These are phyloP conservation scores for Cheilosia vulpina DNA, from an alignment of 2,888 invertebrate genomes.

Conservation along the genomic window DNA sequence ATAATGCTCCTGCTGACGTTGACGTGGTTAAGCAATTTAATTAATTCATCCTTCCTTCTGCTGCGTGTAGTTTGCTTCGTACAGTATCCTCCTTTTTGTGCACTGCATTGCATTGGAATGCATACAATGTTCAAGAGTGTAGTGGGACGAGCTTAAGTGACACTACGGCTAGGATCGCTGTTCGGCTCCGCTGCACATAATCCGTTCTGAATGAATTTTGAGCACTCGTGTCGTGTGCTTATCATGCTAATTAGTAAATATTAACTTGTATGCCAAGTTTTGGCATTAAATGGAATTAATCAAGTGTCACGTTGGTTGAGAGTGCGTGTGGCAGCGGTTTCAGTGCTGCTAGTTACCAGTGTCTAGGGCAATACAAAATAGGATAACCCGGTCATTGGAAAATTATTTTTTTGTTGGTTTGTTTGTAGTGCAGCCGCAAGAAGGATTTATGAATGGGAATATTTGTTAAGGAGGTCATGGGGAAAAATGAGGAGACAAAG, in stretches of 20 bases:
- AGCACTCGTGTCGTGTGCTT: constrained; percentile 40
- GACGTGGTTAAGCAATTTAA: constrained; percentile 61
- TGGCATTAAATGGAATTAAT: constrained; percentile 42
- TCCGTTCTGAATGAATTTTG: constrained; percentile 52
- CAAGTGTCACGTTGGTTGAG: constrained; percentile 10
- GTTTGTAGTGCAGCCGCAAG: too few species aligned
- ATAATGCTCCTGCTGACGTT: constrained; percentile 10
- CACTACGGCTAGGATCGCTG: constrained; percentile 7
- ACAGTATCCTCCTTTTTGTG: not conserved
- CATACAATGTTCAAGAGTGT: constrained; percentile 20
- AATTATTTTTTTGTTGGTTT: too few species aligned
- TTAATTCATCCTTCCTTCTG: constrained; percentile 56
- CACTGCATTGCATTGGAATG: constrained; percentile 37
- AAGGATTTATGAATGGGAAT: too few species aligned
- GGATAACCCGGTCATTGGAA: too few species aligned
- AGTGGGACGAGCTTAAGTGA: constrained; percentile 25
- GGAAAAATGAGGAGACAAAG: too few species aligned
- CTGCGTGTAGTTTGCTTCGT: not conserved
- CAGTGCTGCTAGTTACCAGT: not conserved
- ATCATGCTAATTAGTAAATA: constrained; percentile 54
- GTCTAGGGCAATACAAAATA: not conserved
- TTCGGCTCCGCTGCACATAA: not conserved
- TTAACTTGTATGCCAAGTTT: constrained; percentile 38
- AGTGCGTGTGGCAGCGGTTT: constrained; percentile 9
- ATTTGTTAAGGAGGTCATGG: too few species aligned